Evolutionary conservation across 2,888 invertebrate species (phyloP).

Genomic region (Hirtodrosophila duncani): DNA sequence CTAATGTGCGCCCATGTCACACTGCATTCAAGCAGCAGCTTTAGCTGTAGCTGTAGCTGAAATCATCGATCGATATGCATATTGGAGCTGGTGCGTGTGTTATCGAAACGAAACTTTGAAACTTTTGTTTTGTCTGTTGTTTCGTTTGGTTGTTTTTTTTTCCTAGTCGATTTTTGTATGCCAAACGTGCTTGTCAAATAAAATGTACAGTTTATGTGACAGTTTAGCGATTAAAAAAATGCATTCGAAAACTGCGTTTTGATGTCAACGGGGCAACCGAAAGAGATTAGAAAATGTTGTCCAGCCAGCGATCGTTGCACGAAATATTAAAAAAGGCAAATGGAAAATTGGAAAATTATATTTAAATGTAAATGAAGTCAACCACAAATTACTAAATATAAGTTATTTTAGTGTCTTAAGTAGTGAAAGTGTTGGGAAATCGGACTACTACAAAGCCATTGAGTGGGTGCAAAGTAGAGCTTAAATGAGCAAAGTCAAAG

Average conservation of each 20-base stretch:
- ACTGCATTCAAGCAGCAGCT: slow-evolving; percentile 31
- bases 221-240: slow-evolving; percentile 64
- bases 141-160: slow-evolving; percentile 8
- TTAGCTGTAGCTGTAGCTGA: slow-evolving; percentile 16
- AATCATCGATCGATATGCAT: background rate
- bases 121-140: slow-evolving; percentile 38
- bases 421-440: slow-evolving; percentile 60
- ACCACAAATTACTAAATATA: slow-evolving; percentile 61
- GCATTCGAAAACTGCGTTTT: slow-evolving; percentile 62
- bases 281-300: slow-evolving; percentile 65
- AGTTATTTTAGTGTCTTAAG: slow-evolving; percentile 63
- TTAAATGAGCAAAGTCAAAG: background rate
- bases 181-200: slow-evolving; percentile 70
- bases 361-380: slow-evolving; percentile 69
- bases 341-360: slow-evolving; percentile 45
- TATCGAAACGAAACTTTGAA: slow-evolving; percentile 68
- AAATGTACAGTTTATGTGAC: slow-evolving; percentile 70
- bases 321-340: slow-evolving; percentile 39
- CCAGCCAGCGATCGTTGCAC: slow-evolving; percentile 1
- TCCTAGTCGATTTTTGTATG: slow-evolving; percentile 45
- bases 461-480: slow-evolving; percentile 50
- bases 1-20: slow-evolving; percentile 51
- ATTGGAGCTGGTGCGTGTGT: slow-evolving; percentile 19
- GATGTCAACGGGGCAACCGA: slow-evolving; percentile 48
- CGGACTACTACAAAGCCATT: slow-evolving; percentile 4